Base-by-base conservation (phyloP, 2,113 vertebrate genomes). In the Podarcis muralis region DNA sequence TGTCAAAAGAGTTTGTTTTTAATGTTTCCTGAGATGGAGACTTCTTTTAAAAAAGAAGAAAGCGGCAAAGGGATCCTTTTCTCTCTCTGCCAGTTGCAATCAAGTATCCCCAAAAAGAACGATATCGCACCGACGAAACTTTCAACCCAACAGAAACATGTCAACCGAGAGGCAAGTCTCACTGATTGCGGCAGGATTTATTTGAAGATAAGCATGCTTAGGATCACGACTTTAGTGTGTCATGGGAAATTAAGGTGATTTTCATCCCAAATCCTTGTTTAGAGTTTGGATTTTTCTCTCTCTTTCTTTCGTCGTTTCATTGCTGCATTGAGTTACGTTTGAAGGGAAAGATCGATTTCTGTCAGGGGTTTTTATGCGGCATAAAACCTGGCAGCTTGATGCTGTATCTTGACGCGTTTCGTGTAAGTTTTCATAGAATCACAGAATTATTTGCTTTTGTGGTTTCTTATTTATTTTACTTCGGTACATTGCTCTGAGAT, bases 351-450 rank as follows among this genome's bases (percentile, higher is more conserved):
- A 59, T 83, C 37, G 88, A 53, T 43, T 66, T 86, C 91, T 0
- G 40, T 71, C 48, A 76, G 68, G 23, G 72, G 76, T 65, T 86
- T 65, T 89, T 90, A 90, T 71, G 91, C 86, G 83, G 81, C 43
- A 81, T 81, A 62, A 68, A 65, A 83, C 83, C 15, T 62, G 13
- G 59, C 59, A 20, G 13, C 57, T 83, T 30, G n/a, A 35, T 18
- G 6, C 2, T 74, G 18, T 32, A 74, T 35, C 72, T 74, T 35
- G 32, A 74, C 1, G 18, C 4, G 18, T 62, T 15, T 62, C 18
- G 48, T 53, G 48, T 53, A 53, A 53, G 48, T 12, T 53, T 12
- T 53, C 48, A 53, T 53, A 53, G 48, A 48, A 48, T 48, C 9
- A 11, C 9, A 48, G 48, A 53, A 53, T 62, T 62, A 20, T 62